These are phyloP conservation scores for Acrobasis suavella DNA, from an alignment of 2,888 invertebrate species.

Conservation along the genomic window DNA sequence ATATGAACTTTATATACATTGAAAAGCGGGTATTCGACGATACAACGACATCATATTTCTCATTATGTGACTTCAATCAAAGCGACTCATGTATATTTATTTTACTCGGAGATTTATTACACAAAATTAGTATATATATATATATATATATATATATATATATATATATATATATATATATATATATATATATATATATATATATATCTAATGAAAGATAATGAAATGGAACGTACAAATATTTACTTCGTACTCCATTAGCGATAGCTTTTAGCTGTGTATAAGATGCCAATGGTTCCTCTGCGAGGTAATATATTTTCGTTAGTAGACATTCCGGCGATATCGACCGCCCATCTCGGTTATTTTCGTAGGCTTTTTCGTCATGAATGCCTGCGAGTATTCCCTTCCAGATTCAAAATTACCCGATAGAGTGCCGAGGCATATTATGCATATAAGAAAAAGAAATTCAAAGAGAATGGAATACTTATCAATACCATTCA, in stretches of 20 bases:
- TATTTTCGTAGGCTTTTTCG: slow-evolving; percentile 35
- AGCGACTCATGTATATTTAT: background rate
- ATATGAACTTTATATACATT: no score
- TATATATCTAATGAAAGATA: slow-evolving; percentile 16
- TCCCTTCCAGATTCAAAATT: slow-evolving; percentile 40
- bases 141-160: no score
- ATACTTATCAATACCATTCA: slow-evolving; percentile 34
- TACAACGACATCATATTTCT: no score
- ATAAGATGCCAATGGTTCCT: slow-evolving; percentile 23
- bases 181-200: no score
- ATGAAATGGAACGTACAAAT: slow-evolving; percentile 21
- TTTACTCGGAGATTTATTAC: background rate
- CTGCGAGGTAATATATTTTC: slow-evolving; percentile 22
- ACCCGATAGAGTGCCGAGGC: slow-evolving; percentile 44
- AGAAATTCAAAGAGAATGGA: slow-evolving; percentile 39
- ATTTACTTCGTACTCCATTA: slow-evolving; percentile 20
- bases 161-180: no score
- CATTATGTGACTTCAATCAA: background rate
- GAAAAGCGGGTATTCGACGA: no score
- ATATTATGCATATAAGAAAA: slow-evolving; percentile 41
- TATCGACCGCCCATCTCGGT: slow-evolving; percentile 27
- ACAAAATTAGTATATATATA: slow-evolving; percentile 8
- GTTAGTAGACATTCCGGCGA: slow-evolving; percentile 19
- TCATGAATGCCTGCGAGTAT: slow-evolving; percentile 38
- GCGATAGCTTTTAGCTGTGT: slow-evolving; percentile 20